A percentile compares a stretch with the other conserved stretches of the same genome.
Evolutionary conservation across 1,140 invertebrate species (phyloP).

Genomic region (Battus philenor): DNA sequence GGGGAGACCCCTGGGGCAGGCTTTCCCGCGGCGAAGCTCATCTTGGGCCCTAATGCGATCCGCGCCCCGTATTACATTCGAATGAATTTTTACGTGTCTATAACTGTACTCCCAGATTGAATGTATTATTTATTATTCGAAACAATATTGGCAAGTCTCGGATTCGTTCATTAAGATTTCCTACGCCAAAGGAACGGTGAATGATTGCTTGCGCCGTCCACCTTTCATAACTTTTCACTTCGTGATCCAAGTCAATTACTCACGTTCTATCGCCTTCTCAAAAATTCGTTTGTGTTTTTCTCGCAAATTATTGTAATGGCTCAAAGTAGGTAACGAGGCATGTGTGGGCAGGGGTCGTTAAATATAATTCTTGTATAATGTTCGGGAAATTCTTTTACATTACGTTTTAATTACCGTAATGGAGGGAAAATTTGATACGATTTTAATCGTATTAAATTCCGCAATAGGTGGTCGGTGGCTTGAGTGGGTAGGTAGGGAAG

Average conservation of each 20-base stretch:
- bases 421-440: constrained; percentile 4
- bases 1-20: constrained; percentile 62
- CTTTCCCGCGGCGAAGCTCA: constrained; percentile 73
- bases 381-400: constrained; percentile 27
- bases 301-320: constrained; percentile 70
- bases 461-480: constrained; percentile 27
- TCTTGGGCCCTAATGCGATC: constrained; percentile 71
- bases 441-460: constrained; percentile 9
- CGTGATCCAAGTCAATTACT: constrained; percentile 72
- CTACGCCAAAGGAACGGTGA: constrained; percentile 52
- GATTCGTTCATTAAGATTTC: constrained; percentile 61
- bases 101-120: constrained; percentile 25
- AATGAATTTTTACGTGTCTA: constrained; percentile 60
- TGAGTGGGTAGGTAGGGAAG: constrained; percentile 32
- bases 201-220: constrained; percentile 60
- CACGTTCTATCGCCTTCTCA: constrained; percentile 72
- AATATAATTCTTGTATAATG: constrained; percentile 11
- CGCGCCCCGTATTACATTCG: constrained; percentile 45
- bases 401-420: constrained; percentile 38
- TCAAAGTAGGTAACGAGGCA: constrained; percentile 58
- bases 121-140: constrained; percentile 27
- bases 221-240: constrained; percentile 75
- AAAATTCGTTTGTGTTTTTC: constrained; percentile 73
- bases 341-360: constrained; percentile 28
- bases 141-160: constrained; percentile 11